Evolutionary conservation across 92 coral and sea anemone genomes (phyloP).

Genomic region (Zoanthus gigantus): DNA sequence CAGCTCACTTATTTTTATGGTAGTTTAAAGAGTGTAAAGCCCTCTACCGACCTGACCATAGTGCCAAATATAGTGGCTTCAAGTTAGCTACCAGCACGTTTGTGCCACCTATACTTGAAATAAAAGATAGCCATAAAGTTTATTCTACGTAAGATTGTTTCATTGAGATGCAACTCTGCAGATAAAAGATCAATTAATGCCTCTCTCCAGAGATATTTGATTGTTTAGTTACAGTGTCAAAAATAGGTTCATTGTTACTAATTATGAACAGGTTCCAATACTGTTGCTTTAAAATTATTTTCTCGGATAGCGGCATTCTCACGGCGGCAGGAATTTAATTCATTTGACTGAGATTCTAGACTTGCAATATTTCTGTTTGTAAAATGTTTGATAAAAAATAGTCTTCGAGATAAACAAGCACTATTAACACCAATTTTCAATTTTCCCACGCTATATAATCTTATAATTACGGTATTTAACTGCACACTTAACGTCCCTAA

Average conservation of each 20-base stretch:
- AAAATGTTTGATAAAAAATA: slow-evolving; percentile 9
- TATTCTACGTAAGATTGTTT: background rate
- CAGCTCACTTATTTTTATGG: too few relatives aligned
- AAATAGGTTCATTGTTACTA: slow-evolving; percentile 36
- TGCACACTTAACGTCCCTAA: slow-evolving; percentile 17
- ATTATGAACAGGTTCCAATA: slow-evolving; percentile 41
- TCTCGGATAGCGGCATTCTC: slow-evolving; percentile 32
- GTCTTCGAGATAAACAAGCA: background rate
- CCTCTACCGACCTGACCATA: too few relatives aligned
- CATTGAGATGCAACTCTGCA: background rate
- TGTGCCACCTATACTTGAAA: too few relatives aligned
- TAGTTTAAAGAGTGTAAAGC: too few relatives aligned
- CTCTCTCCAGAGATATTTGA: slow-evolving; percentile 19
- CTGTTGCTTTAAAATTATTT: background rate
- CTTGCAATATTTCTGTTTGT: slow-evolving; percentile 38
- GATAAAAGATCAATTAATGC: slow-evolving; percentile 21
- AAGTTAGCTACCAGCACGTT: too few relatives aligned
- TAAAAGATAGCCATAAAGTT: too few relatives aligned
- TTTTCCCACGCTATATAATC: slow-evolving; percentile 50
- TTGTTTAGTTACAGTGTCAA: slow-evolving; percentile 17
- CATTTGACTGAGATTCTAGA: background rate
- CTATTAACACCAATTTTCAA: slow-evolving; percentile 5
- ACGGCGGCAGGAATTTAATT: slow-evolving; percentile 33
- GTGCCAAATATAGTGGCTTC: too few relatives aligned
- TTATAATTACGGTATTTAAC: slow-evolving; percentile 30